Evolutionary conservation across 2,888 invertebrate species (phyloP), one percentile per base, ranked within the genome.

Genomic region (Metellina segmentata): DNA sequence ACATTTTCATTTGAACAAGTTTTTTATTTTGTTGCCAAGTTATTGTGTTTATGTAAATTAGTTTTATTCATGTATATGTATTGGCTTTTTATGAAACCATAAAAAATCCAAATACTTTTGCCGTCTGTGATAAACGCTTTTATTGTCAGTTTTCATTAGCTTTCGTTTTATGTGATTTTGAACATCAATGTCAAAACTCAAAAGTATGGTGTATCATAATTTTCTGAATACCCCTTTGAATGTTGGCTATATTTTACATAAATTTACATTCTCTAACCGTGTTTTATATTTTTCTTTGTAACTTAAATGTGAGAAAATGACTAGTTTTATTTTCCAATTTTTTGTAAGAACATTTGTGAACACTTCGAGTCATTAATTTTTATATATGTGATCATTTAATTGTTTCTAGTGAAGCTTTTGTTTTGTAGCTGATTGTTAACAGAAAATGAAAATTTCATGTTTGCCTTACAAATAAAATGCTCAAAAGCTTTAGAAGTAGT

Each of bases 381-480:
- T 51, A 51, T 49, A 11, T 19, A 82, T 9, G 79, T 51, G 69
- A 69, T n/a, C 34, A 81, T 34, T 34, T 61, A 61, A 61, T 16
- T 34, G 34, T 61, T 61, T 61, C 61, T 61, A 16, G 11, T 61
- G 61, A 61, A 7, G 16, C 16, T 16, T 61, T 16, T 34, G 20
- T 81, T 81, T 70, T 51, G 16, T 87, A 69, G 87, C 51, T 88
- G 19, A 77, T 82, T 77, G 71, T 83, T 69, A 19, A 82, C 69
- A 89, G 77, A 75, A 90, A 72, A 87, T 51, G 49, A 71, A 82
- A 91, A 85, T 81, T 87, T 87, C 91, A 91, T 91, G 87, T 91
- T 86, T 91, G 91, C 91, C 91, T 91, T 91, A 91, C 82, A 61
- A 91, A 91, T 71, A 74, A 86, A 91, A 91, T 91, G 91, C 91